Conservation (phyloP, 2,888 invertebrate genomes). For the Apeira syringaria region DNA sequence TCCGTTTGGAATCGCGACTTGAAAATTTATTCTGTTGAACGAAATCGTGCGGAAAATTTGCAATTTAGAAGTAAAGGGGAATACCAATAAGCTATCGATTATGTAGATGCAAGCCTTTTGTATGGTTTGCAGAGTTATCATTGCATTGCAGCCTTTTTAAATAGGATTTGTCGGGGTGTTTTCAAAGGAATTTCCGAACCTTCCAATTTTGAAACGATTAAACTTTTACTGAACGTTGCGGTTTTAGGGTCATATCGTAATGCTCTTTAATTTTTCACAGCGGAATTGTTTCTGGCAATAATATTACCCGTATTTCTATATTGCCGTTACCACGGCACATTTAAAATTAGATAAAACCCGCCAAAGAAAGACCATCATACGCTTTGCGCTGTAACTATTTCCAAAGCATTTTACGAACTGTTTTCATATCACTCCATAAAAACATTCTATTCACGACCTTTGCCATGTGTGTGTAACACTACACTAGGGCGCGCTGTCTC, state of each 20-base stretch:
- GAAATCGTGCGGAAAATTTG: conserved; percentile 83
- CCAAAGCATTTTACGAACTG: conserved; percentile 24
- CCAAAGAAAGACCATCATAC: not conserved
- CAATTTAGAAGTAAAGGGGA: conserved; percentile 82
- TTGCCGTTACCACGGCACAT: no score
- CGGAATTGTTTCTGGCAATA: not conserved
- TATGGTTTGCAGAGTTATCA: conserved; percentile 73
- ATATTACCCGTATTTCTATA: no score
- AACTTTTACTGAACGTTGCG: conserved; percentile 7
- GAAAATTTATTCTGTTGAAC: conserved; percentile 75
- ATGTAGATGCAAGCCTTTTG: conserved; percentile 80
- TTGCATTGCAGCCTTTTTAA: conserved; percentile 64
- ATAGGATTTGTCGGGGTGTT: conserved; percentile 73
- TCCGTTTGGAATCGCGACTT: conserved; percentile 64
- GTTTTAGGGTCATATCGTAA: not conserved
- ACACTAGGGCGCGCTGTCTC: conserved; percentile 57
- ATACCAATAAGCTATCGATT: conserved; percentile 81
- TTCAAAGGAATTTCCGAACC: conserved; percentile 43
- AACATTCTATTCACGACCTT: conserved; percentile 73
- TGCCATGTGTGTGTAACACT: conserved; percentile 69
- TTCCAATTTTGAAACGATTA: conserved; percentile 21
- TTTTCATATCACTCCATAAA: conserved; percentile 57
- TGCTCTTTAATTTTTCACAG: not conserved
- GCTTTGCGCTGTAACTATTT: conserved; percentile 3
- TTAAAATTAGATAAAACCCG: no score